phyloP scores from a whole-genome alignment of 2,888 invertebrate genomes.

The Phasia obesa region DNA sequence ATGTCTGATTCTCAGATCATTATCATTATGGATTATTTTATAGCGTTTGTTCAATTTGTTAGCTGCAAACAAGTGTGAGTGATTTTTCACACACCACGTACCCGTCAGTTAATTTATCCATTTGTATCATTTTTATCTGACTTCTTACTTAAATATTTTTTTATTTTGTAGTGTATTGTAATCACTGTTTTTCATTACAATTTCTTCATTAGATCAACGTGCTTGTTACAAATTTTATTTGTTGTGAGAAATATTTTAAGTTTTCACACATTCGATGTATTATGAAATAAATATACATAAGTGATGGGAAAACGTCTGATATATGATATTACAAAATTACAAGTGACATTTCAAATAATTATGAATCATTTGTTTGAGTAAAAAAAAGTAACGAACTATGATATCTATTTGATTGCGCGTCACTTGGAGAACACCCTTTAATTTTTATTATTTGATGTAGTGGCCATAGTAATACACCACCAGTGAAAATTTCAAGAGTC shows the following conservation, averaged over 20 bases:
- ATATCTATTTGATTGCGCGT: too few species aligned
- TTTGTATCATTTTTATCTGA: neutral
- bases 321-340: neutral
- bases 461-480: too few species aligned
- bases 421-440: too few species aligned
- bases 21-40: conserved; percentile 34
- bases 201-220: conserved; percentile 45
- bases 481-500: too few species aligned
- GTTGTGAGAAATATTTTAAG: conserved; percentile 43
- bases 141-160: conserved; percentile 17
- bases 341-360: neutral
- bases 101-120: neutral
- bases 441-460: too few species aligned
- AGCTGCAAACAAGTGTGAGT: conserved; percentile 13
- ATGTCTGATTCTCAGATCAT: conserved; percentile 16
- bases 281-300: conserved; percentile 19
- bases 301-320: neutral
- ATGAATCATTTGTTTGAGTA: too few species aligned
- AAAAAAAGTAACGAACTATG: too few species aligned
- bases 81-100: conserved; percentile 10
- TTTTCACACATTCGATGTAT: conserved; percentile 22
- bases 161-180: conserved; percentile 10
- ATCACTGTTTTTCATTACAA: conserved; percentile 15
- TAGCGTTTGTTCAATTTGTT: conserved; percentile 31
- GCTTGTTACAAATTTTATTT: conserved; percentile 29